These are phyloP conservation scores for Bubo scandiacus DNA, from an alignment of 2,113 vertebrate species.

Conservation along the genomic window DNA sequence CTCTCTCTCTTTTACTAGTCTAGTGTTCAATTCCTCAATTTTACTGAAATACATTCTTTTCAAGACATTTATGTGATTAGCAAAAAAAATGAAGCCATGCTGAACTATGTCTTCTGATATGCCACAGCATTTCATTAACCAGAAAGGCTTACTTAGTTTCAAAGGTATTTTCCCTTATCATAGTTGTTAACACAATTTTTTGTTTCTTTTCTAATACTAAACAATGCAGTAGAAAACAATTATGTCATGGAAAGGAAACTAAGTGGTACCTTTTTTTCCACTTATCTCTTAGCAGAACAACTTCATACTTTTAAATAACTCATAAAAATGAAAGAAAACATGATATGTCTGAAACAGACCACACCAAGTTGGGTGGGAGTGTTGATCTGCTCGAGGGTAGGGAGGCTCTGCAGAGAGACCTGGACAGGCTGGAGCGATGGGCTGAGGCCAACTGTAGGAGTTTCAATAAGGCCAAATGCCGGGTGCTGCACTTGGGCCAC, in stretches of 20 bases:
- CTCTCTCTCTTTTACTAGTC: neutral
- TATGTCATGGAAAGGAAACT: neutral
- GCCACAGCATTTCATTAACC: neutral
- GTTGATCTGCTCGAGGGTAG: too few species aligned
- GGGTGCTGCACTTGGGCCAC: too few species aligned
- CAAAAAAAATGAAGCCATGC: neutral
- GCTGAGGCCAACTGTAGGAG: too few species aligned
- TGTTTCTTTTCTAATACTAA: neutral
- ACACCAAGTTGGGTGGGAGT: too few species aligned
- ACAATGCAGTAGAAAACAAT: neutral
- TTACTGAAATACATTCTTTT: conserved; percentile 14
- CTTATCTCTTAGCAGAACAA: neutral
- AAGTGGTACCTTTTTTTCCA: neutral
- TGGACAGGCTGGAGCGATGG: too few species aligned
- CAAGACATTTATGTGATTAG: conserved; percentile 38
- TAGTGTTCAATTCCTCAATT: neutral
- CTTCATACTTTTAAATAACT: neutral
- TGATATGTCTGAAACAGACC: neutral
- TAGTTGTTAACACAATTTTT: neutral
- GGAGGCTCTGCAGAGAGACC: too few species aligned
- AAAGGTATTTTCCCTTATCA: neutral
- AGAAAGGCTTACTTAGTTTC: neutral
- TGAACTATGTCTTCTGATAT: neutral
- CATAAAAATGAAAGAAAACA: neutral
- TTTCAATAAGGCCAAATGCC: too few species aligned